Percentiles rank a stretch among this genome's conserved stretches.
Evolutionary conservation across 2,113 vertebrate genomes (phyloP).

Genomic region (Tor tambroides): DNA sequence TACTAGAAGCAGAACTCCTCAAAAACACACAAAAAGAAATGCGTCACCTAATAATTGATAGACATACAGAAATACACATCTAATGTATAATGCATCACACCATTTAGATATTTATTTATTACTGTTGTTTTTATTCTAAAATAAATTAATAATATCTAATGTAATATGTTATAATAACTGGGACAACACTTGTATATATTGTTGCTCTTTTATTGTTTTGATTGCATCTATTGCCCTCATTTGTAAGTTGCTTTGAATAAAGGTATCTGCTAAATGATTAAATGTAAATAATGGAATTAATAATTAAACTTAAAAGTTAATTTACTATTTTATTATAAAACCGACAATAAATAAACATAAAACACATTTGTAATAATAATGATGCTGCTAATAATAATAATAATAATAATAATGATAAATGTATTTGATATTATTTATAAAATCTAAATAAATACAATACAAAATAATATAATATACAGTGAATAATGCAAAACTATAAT

Average conservation of each 20-base stretch:
- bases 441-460: background rate
- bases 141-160: background rate
- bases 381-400: background rate
- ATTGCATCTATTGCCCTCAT: too few relatives aligned
- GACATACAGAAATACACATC: background rate
- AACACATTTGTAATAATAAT: background rate
- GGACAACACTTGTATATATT: too few relatives aligned
- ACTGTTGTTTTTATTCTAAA: too few relatives aligned
- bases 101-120: background rate
- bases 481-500: background rate
- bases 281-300: too few relatives aligned
- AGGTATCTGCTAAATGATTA: too few relatives aligned
- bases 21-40: background rate
- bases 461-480: background rate
- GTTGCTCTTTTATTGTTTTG: too few relatives aligned
- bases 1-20: slow-evolving; percentile 33
- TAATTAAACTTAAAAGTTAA: too few relatives aligned
- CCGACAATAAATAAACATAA: background rate
- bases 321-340: too few relatives aligned
- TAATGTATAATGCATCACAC: background rate
- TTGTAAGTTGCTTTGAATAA: too few relatives aligned
- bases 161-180: too few relatives aligned
- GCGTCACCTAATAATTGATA: background rate
- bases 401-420: background rate
- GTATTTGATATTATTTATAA: background rate